These are phyloP conservation scores for Piscicola geometra DNA, from an alignment of 2,888 invertebrate genomes.

Conservation along the genomic window DNA sequence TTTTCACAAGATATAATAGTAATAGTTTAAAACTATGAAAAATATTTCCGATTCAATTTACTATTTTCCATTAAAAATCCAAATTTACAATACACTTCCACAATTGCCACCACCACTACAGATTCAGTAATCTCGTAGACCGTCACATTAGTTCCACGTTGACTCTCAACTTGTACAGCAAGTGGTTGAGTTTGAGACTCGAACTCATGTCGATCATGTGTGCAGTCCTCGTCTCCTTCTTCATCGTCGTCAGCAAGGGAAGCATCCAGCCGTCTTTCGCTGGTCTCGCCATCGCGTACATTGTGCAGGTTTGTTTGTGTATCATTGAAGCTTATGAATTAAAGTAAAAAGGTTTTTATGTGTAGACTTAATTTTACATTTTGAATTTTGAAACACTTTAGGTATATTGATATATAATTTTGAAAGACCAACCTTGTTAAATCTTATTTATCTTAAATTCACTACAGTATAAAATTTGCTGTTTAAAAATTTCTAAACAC, in stretches of 20 bases:
- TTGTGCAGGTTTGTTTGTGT: constrained; percentile 62
- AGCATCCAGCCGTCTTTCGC: constrained; percentile 59
- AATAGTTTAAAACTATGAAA: too few species aligned
- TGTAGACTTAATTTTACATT: too few species aligned
- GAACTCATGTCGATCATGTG: constrained; percentile 55
- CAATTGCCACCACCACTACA: constrained; percentile 47
- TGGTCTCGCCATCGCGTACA: constrained; percentile 64
- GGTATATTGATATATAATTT: too few species aligned
- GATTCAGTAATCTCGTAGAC: constrained; percentile 59
- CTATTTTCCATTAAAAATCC: background rate
- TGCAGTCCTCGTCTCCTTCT: constrained; percentile 58
- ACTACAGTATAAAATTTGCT: too few species aligned
- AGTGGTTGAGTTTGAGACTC: constrained; percentile 56
- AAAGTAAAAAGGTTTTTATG: too few species aligned
- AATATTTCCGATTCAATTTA: background rate
- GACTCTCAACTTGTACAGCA: constrained; percentile 57
- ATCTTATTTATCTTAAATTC: too few species aligned
- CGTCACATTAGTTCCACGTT: constrained; percentile 58
- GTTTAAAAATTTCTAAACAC: too few species aligned
- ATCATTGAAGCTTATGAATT: too few species aligned
- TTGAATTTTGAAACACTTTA: too few species aligned
- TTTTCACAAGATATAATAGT: too few species aligned
- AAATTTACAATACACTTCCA: background rate
- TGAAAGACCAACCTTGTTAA: too few species aligned
- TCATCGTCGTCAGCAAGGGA: constrained; percentile 57